A percentile compares a stretch with the other conserved stretches of the same genome.
Evolutionary conservation across 2,797 vertebrate species (phyloP).

Genomic region (Poecilia gillii): DNA sequence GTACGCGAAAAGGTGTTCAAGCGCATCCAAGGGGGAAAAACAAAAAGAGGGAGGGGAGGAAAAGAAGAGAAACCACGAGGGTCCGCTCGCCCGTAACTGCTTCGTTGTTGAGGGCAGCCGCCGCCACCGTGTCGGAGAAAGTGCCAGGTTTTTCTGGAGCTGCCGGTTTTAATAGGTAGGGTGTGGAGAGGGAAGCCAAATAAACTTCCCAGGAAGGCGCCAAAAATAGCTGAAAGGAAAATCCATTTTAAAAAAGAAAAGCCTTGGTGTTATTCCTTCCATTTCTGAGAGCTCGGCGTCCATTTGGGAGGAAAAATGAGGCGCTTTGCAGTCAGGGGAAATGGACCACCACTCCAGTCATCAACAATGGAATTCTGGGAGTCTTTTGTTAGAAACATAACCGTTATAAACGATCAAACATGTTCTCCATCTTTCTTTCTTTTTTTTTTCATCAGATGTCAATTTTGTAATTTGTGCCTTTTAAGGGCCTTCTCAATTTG

Average conservation of each 20-base stretch:
- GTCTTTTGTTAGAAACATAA: conserved; percentile 16
- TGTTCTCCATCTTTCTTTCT: neutral
- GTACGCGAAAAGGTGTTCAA: conserved; percentile 8
- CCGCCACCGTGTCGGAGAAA: conserved; percentile 11
- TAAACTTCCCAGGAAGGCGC: conserved; percentile 59
- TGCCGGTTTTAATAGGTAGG: conserved; percentile 61
- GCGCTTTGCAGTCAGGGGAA: conserved; percentile 29
- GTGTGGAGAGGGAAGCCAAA: conserved; percentile 57
- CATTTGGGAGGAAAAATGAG: conserved; percentile 31
- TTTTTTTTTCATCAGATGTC: neutral
- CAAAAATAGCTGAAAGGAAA: conserved; percentile 60
- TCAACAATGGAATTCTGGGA: conserved; percentile 9
- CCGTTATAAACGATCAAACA: neutral
- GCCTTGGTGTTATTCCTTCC: conserved; percentile 40
- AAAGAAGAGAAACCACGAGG: conserved; percentile 3
- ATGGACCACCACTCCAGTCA: conserved; percentile 22
- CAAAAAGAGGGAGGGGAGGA: neutral
- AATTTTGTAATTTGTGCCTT: neutral
- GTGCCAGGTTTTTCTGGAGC: conserved; percentile 36
- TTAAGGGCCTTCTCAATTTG: neutral
- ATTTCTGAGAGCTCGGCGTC: conserved; percentile 20
- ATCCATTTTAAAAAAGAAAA: conserved; percentile 54
- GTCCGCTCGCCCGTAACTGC: conserved; percentile 8
- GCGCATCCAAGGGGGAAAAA: neutral
- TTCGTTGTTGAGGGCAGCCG: conserved; percentile 29